phyloP scores from a whole-genome alignment of 2,888 invertebrate genomes.

The Marronus borbonicus region DNA sequence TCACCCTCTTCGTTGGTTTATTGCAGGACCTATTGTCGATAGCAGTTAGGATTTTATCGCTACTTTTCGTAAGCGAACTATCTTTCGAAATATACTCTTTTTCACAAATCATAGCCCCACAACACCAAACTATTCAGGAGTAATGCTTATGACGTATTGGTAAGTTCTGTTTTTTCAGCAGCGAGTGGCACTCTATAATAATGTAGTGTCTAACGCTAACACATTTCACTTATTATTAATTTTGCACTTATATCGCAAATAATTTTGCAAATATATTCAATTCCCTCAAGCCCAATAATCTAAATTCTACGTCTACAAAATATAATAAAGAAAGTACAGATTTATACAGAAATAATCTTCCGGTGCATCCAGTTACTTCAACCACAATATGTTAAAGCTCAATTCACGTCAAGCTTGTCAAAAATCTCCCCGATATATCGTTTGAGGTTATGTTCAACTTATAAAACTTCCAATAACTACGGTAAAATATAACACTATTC shows the following conservation, averaged over 20 bases:
- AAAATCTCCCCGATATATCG: not conserved
- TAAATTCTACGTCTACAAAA: not conserved
- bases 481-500: constrained; percentile 20
- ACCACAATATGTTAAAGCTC: constrained; percentile 1
- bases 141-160: constrained; percentile 49
- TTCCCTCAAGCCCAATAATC: not conserved
- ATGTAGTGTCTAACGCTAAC: constrained; percentile 29
- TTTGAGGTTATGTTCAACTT: constrained; percentile 41
- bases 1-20: constrained; percentile 79
- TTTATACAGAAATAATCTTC: not conserved
- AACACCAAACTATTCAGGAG: constrained; percentile 41
- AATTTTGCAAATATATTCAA: not conserved
- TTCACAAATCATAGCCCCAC: constrained; percentile 51
- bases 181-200: constrained; percentile 8
- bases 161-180: constrained; percentile 42
- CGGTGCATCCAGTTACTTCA: not conserved
- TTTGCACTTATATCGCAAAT: not conserved
- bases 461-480: not conserved
- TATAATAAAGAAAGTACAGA: not conserved
- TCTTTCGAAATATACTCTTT: constrained; percentile 54
- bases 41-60: constrained; percentile 63
- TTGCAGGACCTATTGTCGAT: constrained; percentile 80
- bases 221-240: not conserved
- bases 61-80: constrained; percentile 58
- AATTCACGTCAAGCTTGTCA: constrained; percentile 2